Conservation (phyloP, 1,140 invertebrate species). For the Anastrepha obliqua region DNA sequence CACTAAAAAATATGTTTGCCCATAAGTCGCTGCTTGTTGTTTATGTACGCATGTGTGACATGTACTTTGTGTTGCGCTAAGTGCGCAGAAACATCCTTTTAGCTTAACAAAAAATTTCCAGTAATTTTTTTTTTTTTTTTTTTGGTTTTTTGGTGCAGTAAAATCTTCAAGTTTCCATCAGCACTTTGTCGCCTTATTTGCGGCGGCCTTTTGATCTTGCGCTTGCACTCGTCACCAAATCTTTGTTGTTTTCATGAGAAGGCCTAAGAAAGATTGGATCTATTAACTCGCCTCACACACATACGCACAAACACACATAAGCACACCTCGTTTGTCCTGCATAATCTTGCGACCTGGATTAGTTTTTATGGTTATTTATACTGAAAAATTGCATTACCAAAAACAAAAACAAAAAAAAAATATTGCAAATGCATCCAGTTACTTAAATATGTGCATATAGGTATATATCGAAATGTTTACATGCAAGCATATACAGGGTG, state of each 20-base stretch:
- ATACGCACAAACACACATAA: not conserved
- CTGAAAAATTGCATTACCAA: not conserved
- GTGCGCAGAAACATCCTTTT: not conserved
- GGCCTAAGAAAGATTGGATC: not conserved
- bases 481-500: not conserved
- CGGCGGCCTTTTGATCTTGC: conserved; percentile 35
- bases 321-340: not conserved
- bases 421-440: not conserved
- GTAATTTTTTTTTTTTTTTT: not conserved
- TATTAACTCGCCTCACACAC: not conserved
- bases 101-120: not conserved
- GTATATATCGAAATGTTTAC: not conserved
- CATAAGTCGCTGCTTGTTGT: not conserved
- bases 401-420: not conserved
- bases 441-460: not conserved
- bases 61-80: not conserved
- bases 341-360: conserved; percentile 56
- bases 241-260: not conserved
- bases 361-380: conserved; percentile 23
- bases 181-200: conserved; percentile 40
- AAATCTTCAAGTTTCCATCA: conserved; percentile 31
- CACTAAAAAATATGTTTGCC: too few relatives aligned
- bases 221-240: not conserved
- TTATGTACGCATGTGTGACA: not conserved
- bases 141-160: not conserved